Conservation (phyloP, 2,888 invertebrate genomes). For the Torymus aiolomorphi region DNA sequence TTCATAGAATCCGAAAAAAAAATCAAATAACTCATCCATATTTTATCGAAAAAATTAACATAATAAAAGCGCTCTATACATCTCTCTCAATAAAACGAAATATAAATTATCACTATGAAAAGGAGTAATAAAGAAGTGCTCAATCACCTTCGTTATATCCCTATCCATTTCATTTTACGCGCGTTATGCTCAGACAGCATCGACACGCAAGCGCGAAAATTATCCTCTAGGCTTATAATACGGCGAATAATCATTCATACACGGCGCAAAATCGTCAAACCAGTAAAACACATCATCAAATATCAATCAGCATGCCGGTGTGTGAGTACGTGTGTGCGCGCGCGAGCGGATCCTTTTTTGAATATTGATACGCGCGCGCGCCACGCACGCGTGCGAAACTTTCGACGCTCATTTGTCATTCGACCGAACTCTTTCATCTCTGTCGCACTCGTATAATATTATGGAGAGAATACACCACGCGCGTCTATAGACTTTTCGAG, state of each 20-base stretch:
- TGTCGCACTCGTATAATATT: neutral
- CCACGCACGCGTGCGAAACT: conserved; percentile 4
- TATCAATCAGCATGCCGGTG: conserved; percentile 7
- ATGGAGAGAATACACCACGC: neutral
- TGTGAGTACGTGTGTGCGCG: too few species aligned
- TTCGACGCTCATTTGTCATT: conserved; percentile 36
- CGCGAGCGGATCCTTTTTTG: conserved; percentile 7
- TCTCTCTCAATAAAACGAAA: too few species aligned
- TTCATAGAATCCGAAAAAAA: too few species aligned
- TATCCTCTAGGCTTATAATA: neutral
- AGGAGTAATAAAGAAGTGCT: neutral
- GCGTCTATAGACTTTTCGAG: neutral
- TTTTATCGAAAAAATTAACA: too few species aligned
- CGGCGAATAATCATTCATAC: neutral
- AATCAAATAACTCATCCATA: too few species aligned
- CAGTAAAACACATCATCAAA: conserved; percentile 21
- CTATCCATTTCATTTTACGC: conserved; percentile 6
- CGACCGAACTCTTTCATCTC: neutral
- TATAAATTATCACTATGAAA: neutral
- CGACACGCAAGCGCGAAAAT: neutral
- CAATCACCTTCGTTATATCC: neutral
- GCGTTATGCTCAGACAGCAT: neutral
- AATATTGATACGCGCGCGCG: conserved; percentile 8
- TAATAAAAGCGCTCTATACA: too few species aligned
- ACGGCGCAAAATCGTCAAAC: conserved; percentile 14